A percentile compares a stretch with the other conserved stretches of the same genome.
These are phyloP conservation scores for Microcebus ravelobensis DNA, from an alignment of 2,113 vertebrate species.

Conservation along the genomic window DNA sequence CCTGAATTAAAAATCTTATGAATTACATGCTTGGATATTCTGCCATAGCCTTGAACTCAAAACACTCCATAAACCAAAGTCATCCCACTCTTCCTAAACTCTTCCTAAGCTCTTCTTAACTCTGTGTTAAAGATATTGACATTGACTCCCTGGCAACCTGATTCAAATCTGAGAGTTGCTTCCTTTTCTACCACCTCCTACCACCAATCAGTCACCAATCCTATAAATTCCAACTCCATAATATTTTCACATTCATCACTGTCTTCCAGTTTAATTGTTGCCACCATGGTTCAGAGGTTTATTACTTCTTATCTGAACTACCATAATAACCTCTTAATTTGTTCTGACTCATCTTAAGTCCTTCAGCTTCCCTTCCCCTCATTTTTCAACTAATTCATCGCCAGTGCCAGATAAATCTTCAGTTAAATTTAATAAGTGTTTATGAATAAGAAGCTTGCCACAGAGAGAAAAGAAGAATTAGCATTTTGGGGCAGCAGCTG, in stretches of 20 bases:
- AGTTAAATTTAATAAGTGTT: slow-evolving; percentile 33
- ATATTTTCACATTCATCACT: slow-evolving; percentile 54
- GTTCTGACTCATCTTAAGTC: slow-evolving; percentile 24
- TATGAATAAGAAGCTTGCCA: slow-evolving; percentile 15
- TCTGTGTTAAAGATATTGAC: neutral
- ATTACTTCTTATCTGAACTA: slow-evolving; percentile 55
- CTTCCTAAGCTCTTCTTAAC: neutral
- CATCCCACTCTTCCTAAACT: neutral
- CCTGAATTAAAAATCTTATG: neutral
- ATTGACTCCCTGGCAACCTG: neutral
- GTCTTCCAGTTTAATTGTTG: slow-evolving; percentile 36
- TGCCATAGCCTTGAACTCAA: neutral
- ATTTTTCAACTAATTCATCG: slow-evolving; percentile 14
- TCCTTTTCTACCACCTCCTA: neutral
- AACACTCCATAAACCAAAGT: neutral
- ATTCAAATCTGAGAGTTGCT: neutral
- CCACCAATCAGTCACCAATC: neutral
- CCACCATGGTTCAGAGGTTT: neutral
- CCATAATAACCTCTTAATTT: slow-evolving; percentile 47
- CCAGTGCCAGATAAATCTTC: neutral
- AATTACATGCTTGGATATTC: neutral
- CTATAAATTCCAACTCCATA: slow-evolving; percentile 20
- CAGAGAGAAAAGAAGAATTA: neutral
- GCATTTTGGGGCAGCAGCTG: neutral
- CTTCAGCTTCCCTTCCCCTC: neutral